Conservation (phyloP, 2,113 vertebrate genomes). For the Sorex fumeus region DNA sequence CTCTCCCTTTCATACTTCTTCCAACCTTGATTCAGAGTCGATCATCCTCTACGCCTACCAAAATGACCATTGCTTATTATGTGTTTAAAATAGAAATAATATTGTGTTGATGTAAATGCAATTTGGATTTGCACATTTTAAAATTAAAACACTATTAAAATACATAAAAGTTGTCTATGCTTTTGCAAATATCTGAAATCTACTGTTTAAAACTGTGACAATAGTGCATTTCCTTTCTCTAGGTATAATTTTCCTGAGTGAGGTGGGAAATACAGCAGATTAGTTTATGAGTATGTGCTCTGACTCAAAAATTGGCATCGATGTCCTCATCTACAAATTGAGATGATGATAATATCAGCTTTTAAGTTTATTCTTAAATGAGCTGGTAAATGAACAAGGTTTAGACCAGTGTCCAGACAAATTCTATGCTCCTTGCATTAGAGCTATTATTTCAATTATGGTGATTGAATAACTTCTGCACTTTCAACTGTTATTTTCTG, state of each 20-base stretch:
- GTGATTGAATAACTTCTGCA: neutral
- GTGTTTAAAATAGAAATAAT: neutral
- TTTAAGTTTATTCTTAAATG: neutral
- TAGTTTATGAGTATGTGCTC: rapidly evolving
- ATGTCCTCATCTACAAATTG: neutral
- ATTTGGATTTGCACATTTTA: neutral
- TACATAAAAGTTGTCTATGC: neutral
- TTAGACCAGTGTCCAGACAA: neutral
- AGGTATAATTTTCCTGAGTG: neutral
- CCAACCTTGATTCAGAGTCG: neutral
- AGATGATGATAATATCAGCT: neutral
- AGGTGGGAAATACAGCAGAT: neutral
- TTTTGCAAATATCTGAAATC: neutral
- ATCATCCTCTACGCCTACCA: rapidly evolving
- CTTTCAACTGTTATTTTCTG: neutral
- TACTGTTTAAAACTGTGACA: neutral
- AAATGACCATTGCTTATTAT: neutral
- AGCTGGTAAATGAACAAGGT: neutral
- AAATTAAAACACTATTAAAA: neutral
- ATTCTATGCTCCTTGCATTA: neutral
- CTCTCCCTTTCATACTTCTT: neutral
- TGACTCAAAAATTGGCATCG: neutral
- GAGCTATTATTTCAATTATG: neutral
- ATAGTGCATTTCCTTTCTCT: neutral
- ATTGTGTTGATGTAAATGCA: neutral